Percentiles rank a stretch among this genome's conserved stretches.
phyloP scores from a whole-genome alignment of 37 sponge, comb jelly and placozoan genomes.

The Beroe forskalii region DNA sequence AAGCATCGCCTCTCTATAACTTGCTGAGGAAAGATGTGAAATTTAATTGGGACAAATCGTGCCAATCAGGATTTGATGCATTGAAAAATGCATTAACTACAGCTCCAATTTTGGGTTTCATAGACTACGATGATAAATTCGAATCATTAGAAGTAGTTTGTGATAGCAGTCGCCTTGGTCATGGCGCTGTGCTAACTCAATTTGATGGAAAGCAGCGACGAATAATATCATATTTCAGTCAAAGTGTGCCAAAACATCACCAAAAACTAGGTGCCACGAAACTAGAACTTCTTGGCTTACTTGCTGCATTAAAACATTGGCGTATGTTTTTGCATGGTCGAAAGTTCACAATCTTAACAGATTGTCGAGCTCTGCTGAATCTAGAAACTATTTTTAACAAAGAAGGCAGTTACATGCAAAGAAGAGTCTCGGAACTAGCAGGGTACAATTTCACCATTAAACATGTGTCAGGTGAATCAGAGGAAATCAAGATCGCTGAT shows the following conservation, averaged over 20 bases:
- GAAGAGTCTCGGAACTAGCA: not conserved
- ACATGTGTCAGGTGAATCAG: not conserved
- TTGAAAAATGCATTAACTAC: not conserved
- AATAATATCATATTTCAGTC: not conserved
- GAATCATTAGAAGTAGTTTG: not conserved
- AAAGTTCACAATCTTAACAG: not conserved
- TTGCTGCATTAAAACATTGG: not conserved
- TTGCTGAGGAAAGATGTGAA: not conserved
- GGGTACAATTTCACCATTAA: not conserved
- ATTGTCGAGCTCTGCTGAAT: not conserved
- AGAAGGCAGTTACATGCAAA: not conserved
- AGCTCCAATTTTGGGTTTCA: not conserved
- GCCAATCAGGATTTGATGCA: not conserved
- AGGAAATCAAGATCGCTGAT: not conserved
- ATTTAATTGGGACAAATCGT: constrained; percentile 8
- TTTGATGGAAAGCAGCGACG: not conserved
- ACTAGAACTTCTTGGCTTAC: not conserved
- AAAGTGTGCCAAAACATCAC: constrained; percentile 11
- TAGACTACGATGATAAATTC: not conserved
- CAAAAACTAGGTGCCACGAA: constrained; percentile 8
- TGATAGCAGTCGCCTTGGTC: not conserved
- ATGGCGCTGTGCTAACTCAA: not conserved
- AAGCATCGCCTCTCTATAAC: not conserved
- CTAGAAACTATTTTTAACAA: not conserved
- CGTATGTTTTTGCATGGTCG: not conserved